phyloP scores from a whole-genome alignment of 2,888 invertebrate species.

The Ecdyonurus torrentis region DNA sequence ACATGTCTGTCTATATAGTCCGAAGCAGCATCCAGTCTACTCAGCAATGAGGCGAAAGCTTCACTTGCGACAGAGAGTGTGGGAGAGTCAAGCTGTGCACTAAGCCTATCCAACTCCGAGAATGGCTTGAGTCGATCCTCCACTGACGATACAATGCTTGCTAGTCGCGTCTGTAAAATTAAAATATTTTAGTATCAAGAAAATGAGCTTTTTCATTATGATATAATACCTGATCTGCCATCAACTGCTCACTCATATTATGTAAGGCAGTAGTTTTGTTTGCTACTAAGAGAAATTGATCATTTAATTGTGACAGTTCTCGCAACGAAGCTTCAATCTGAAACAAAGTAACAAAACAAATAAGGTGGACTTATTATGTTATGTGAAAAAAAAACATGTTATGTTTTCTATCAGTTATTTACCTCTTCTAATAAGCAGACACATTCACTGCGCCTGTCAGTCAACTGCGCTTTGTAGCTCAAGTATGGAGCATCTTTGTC shows the following conservation, averaged over 20 bases:
- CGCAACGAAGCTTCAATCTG: slow-evolving; percentile 52
- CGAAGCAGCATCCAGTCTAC: slow-evolving; percentile 73
- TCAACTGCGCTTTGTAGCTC: slow-evolving; percentile 51
- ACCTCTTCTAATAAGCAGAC: slow-evolving; percentile 46
- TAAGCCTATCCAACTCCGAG: slow-evolving; percentile 62
- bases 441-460: slow-evolving; percentile 48
- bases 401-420: neutral
- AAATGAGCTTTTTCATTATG: neutral
- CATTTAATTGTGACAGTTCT: slow-evolving; percentile 51
- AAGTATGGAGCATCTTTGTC: slow-evolving; percentile 52
- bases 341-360: slow-evolving; percentile 10
- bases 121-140: slow-evolving; percentile 69
- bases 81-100: slow-evolving; percentile 63
- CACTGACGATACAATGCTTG: slow-evolving; percentile 61
- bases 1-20: slow-evolving; percentile 70
- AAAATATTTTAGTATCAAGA: slow-evolving; percentile 3
- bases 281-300: slow-evolving; percentile 72
- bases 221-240: slow-evolving; percentile 51
- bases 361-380: neutral
- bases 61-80: slow-evolving; percentile 70
- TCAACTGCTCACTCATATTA: slow-evolving; percentile 76
- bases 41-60: slow-evolving; percentile 62
- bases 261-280: slow-evolving; percentile 86
- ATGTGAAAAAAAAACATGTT: neutral
- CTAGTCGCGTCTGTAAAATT: slow-evolving; percentile 47